Base-by-base conservation (phyloP, 2,888 invertebrate species). In the Phymatocera aterrima region DNA sequence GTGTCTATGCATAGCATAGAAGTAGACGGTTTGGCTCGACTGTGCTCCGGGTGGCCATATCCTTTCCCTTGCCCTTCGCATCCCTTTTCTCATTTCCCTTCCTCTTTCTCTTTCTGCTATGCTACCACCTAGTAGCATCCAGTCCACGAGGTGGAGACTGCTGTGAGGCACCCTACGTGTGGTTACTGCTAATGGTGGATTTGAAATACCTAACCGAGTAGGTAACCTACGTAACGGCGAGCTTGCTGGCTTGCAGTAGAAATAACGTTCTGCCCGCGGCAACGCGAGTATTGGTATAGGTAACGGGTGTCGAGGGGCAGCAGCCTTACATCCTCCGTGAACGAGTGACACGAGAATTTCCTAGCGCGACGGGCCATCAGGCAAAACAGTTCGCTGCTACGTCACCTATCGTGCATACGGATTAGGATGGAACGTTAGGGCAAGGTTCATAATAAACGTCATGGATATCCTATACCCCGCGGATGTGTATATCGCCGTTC, bases 111-210 rank as follows among this genome's bases (percentile, higher is more conserved):
- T 21, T 15, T 34, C 34, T 43, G 18, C 72, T 48, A 31, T 51
- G 51, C 12, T 24, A 68, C 28, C 34, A 31, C 21, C 54, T 54
- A 28, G 21, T n/a, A n/a, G 54, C 54, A 24, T 12, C 54, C 10
- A 24, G 21, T 51, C 24, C 12, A 54, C 4, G n/a, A 57, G 21
- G 40, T 75, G 37, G 57, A 21, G 15, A n/a, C n/a, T 48, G 8
- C 51, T 28, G 10, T 12, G 24, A n/a, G 31, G 18, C 72, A 51
- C 60, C 75, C 57, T 75, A 75, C 75, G 75, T 75, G 75, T 57
- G 75, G 75, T 75, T 75, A 75, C 75, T 75, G 75, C 57, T 75
- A 75, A 75, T 75, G 75, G 75, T 28, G 57, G 75, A 75, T 75
- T 24, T 54, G 51, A 48, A 75, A 75, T 75, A 60, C 75, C 75